Base-by-base conservation (phyloP, 2,888 invertebrate genomes). In the Tetranychus piercei region DNA sequence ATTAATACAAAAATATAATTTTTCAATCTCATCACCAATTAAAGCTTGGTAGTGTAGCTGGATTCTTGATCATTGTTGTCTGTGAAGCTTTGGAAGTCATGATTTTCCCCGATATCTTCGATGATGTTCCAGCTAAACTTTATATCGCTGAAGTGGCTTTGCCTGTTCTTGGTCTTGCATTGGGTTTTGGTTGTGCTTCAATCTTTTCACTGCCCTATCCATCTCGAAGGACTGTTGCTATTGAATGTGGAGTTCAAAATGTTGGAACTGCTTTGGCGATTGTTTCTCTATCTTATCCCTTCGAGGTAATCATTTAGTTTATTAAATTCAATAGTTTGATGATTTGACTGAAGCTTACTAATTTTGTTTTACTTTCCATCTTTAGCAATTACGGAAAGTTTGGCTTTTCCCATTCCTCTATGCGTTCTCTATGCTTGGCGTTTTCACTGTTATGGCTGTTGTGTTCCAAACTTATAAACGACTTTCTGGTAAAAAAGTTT, bases 241-340 rank as follows among this genome's bases (percentile, higher is more conserved):
- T 81, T 66, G 81, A 81, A 76, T 80, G 81, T 1, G 80, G 81
- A 44, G 79, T 81, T 44, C 81, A 81, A 74, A 81, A 81, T 74
- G 80, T 81, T 44, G 80, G 80, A 0, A 78, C 81, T n/a, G 81
- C 81, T 20, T 78, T 81, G 77, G 80, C 81, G 6, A 78, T 81
- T 73, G 78, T 81, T 20, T 79, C 80, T 20, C 75, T 81, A 43
- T 80, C 80, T 9, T 81, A 80, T 74, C 79, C 80, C 6, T 74
- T 78, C 34, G 75, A 77, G 73, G 79, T 78, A 76, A 72, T 66
- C 75, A 7, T n/a, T 69, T 9, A 15, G 7, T n/a, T n/a, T n/a
- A n/a, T n/a, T n/a, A n/a, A n/a, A n/a, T n/a, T n/a, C n/a, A n/a
- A n/a, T n/a, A n/a, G n/a, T n/a, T n/a, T n/a, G n/a, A n/a, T n/a